A percentile compares a stretch with the other conserved stretches of the same genome.
phyloP scores from a whole-genome alignment of 2,113 vertebrate species.

The Hoplias malabaricus region DNA sequence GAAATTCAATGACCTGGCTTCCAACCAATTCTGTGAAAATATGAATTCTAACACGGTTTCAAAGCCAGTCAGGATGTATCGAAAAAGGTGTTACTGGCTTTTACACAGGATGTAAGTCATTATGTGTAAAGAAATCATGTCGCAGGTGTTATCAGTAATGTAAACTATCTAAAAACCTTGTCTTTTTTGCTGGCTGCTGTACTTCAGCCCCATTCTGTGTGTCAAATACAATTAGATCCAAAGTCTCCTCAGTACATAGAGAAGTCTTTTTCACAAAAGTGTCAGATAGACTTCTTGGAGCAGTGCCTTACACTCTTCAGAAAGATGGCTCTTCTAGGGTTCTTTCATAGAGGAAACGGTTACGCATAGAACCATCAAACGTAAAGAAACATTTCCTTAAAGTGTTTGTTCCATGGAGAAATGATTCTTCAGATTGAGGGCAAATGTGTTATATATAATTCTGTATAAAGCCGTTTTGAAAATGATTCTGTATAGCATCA shows the following conservation, averaged over 20 bases:
- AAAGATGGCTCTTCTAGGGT: too few relatives aligned
- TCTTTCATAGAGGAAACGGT: too few relatives aligned
- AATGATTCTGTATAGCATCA: too few relatives aligned
- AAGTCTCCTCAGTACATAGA: too few relatives aligned
- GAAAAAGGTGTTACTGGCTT: background rate
- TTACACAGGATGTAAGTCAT: conserved; percentile 8
- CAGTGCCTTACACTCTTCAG: too few relatives aligned
- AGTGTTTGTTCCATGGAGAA: too few relatives aligned
- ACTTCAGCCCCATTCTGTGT: background rate
- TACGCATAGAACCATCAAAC: too few relatives aligned
- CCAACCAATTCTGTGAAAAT: conserved; percentile 4
- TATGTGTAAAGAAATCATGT: conserved; percentile 7
- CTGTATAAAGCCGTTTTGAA: too few relatives aligned
- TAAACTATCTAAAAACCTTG: background rate
- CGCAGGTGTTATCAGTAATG: background rate
- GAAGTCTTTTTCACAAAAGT: too few relatives aligned
- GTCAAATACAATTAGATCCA: background rate
- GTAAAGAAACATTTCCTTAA: too few relatives aligned
- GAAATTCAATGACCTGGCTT: conserved; percentile 27
- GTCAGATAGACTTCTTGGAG: too few relatives aligned
- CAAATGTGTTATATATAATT: too few relatives aligned
- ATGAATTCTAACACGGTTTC: background rate
- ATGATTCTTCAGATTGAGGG: background rate
- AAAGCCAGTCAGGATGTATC: background rate
- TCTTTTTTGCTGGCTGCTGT: background rate